Percentiles rank a stretch among this genome's conserved stretches.
phyloP scores from a whole-genome alignment of 2,888 invertebrate species.

The Baccha elongata region DNA sequence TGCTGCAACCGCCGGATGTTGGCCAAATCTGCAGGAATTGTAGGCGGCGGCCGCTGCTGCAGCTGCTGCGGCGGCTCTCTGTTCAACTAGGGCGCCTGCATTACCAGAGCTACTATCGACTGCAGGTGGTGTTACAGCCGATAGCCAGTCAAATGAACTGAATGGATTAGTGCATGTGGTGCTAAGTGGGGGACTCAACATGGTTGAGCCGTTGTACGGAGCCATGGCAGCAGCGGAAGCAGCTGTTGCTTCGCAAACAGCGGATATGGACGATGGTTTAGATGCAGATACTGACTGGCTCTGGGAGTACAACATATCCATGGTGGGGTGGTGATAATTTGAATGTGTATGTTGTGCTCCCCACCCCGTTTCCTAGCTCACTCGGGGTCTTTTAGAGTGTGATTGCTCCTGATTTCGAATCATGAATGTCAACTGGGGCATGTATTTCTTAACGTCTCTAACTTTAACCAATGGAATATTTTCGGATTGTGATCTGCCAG shows the following conservation, averaged over 20 bases:
- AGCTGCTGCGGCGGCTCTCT: constrained; percentile 78
- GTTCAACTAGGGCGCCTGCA: constrained; percentile 75
- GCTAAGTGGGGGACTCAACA: constrained; percentile 80
- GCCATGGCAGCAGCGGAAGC: constrained; percentile 56
- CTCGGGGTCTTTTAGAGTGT: constrained; percentile 81
- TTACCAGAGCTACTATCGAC: constrained; percentile 62
- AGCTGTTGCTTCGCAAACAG: constrained; percentile 71
- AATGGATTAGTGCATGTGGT: constrained; percentile 75
- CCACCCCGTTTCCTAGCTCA: constrained; percentile 83
- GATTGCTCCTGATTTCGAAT: constrained; percentile 83
- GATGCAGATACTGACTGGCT: constrained; percentile 75
- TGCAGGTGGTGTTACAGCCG: constrained; percentile 76
- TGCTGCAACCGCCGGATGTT: constrained; percentile 45
- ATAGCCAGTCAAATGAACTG: constrained; percentile 75
- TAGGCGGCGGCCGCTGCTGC: constrained; percentile 79
- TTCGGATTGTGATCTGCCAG: constrained; percentile 89
- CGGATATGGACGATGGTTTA: constrained; percentile 74
- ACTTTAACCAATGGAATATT: constrained; percentile 91
- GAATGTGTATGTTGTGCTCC: constrained; percentile 81
- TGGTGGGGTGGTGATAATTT: constrained; percentile 59
- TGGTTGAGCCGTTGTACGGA: constrained; percentile 78
- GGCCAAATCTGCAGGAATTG: constrained; percentile 74
- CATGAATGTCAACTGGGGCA: constrained; percentile 95
- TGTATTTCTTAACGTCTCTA: constrained; percentile 91
- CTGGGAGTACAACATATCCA: constrained; percentile 82